These are phyloP conservation scores for Drosophila chauvacae DNA, from an alignment of 1,140 invertebrate genomes.

Conservation along the genomic window DNA sequence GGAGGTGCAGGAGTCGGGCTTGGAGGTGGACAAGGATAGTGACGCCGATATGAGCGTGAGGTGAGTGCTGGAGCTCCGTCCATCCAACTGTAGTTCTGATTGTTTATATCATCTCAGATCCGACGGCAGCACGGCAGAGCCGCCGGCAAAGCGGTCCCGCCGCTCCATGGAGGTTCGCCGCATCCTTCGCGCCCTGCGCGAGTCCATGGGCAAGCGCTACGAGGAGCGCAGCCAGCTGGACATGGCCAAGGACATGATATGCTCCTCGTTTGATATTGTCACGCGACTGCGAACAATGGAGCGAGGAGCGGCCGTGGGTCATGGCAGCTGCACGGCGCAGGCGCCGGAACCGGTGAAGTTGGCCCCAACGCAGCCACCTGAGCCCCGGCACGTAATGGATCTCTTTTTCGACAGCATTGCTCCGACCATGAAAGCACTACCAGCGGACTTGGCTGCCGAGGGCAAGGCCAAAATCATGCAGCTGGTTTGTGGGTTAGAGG, in stretches of 20 bases:
- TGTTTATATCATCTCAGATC: slow-evolving; percentile 32
- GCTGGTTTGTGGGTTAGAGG: slow-evolving; percentile 67
- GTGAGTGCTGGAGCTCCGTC: slow-evolving; percentile 13
- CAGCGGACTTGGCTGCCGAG: slow-evolving; percentile 68
- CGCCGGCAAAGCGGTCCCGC: slow-evolving; percentile 46
- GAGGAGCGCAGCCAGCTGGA: slow-evolving; percentile 64
- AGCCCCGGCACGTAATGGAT: slow-evolving; percentile 56
- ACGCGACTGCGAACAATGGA: slow-evolving; percentile 57
- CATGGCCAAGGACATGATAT: slow-evolving; percentile 71
- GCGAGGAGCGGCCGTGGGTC: not conserved
- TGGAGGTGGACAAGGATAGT: slow-evolving; percentile 49
- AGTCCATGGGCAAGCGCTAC: slow-evolving; percentile 39
- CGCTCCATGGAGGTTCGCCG: slow-evolving; percentile 56
- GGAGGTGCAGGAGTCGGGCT: slow-evolving; percentile 10
- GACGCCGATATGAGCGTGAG: slow-evolving; percentile 55
- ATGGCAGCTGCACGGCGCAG: not conserved
- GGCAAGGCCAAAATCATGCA: slow-evolving; percentile 79
- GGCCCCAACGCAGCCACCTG: not conserved
- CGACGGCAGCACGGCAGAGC: slow-evolving; percentile 54
- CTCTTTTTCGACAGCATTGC: slow-evolving; percentile 76
- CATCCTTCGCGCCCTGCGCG: slow-evolving; percentile 52
- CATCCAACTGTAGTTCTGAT: not conserved
- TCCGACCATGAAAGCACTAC: slow-evolving; percentile 72
- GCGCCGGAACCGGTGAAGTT: not conserved
- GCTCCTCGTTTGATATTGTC: slow-evolving; percentile 68